Percentiles rank a stretch among this genome's conserved stretches.
These are phyloP conservation scores for Choristoneura fumiferana DNA, from an alignment of 1,140 invertebrate genomes.

Conservation along the genomic window DNA sequence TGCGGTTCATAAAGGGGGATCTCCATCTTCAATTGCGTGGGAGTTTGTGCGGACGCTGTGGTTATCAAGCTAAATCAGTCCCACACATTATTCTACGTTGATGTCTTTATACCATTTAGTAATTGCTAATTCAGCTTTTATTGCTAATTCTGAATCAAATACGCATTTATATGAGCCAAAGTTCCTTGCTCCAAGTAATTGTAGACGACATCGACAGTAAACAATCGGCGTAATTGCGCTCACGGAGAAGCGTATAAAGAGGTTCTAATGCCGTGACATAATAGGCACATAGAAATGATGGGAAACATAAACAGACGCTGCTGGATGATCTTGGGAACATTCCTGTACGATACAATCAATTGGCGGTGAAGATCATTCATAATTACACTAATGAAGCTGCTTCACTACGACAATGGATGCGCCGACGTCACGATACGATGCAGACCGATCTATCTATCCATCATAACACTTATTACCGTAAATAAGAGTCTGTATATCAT, in stretches of 20 bases:
- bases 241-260: constrained; percentile 24
- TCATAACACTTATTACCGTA: not conserved
- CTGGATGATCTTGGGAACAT: constrained; percentile 39
- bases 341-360: constrained; percentile 38
- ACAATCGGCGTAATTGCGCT: constrained; percentile 13
- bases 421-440: constrained; percentile 8
- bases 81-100: not conserved
- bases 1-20: constrained; percentile 1
- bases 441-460: constrained; percentile 8
- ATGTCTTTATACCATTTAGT: not conserved
- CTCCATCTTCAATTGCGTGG: not conserved
- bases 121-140: not conserved
- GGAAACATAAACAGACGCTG: constrained; percentile 30
- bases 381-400: constrained; percentile 31
- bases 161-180: not conserved
- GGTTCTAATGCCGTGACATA: constrained; percentile 28
- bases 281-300: constrained; percentile 35
- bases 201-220: too few species aligned
- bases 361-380: constrained; percentile 31
- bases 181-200: not conserved
- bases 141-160: not conserved
- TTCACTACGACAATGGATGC: constrained; percentile 33
- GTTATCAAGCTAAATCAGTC: constrained; percentile 4
- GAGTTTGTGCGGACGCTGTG: not conserved
- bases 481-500: constrained; percentile 3